Evolutionary conservation across 1,140 invertebrate species (phyloP).

Genomic region (Anadara kagoshimensis): DNA sequence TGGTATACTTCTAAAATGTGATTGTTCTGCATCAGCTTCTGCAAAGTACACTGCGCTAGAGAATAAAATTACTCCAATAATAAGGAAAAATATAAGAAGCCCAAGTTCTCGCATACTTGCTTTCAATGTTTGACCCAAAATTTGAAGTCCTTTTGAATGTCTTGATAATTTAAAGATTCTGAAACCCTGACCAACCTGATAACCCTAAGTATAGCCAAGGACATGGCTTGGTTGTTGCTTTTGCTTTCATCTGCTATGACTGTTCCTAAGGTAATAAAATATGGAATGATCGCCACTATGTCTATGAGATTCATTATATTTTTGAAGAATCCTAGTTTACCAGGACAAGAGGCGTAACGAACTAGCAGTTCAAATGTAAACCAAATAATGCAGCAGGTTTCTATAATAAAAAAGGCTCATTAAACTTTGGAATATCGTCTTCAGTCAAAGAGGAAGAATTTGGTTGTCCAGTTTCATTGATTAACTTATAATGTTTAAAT

Average conservation of each 20-base stretch:
- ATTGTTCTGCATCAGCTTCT: slow-evolving; percentile 95
- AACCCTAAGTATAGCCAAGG: slow-evolving; percentile 74
- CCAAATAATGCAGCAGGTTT: slow-evolving; percentile 78
- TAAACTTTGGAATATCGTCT: slow-evolving; percentile 74
- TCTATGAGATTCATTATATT: slow-evolving; percentile 99
- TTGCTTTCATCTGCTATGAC: slow-evolving; percentile 92
- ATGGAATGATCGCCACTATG: slow-evolving; percentile 99
- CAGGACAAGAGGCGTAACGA: slow-evolving; percentile 98
- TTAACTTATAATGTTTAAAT: slow-evolving; percentile 93
- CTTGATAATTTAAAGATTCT: slow-evolving; percentile 75
- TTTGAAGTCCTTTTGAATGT: slow-evolving; percentile 75
- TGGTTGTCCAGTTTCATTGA: slow-evolving; percentile 58
- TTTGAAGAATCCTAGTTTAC: slow-evolving; percentile 98
- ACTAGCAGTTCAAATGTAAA: slow-evolving; percentile 99
- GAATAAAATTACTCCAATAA: slow-evolving; percentile 97
- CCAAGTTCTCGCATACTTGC: slow-evolving; percentile 99
- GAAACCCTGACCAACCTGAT: slow-evolving; percentile 75
- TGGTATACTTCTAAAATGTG: slow-evolving; percentile 98
- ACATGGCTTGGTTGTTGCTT: slow-evolving; percentile 74
- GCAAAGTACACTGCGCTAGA: slow-evolving; percentile 99
- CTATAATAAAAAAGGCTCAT: slow-evolving; percentile 73
- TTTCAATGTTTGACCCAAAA: slow-evolving; percentile 90
- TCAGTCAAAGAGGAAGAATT: slow-evolving; percentile 63
- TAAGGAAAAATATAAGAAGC: slow-evolving; percentile 99
- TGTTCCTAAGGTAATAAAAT: slow-evolving; percentile 99